Evolutionary conservation across 2,113 vertebrate species (phyloP), one percentile per base, ranked within the genome.

Genomic region (Sinocyclocheilus grahami): DNA sequence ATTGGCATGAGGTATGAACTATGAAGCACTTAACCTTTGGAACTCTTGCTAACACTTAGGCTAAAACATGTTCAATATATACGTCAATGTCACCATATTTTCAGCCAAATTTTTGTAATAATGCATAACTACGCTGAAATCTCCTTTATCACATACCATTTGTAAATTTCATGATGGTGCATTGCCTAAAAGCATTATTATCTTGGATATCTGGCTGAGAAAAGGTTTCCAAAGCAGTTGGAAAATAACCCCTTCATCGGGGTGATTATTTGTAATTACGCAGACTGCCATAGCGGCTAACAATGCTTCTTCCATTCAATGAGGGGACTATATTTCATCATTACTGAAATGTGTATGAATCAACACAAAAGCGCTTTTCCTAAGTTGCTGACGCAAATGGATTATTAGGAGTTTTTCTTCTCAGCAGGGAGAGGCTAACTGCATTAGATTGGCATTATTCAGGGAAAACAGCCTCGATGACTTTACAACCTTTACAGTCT

Each of bases 331-430:
- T 84, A 24, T 46, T 79, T 77, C 58, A 62, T 65, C 88, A 81
- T 89, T 76, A 62, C 77, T 24, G 20, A 72, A 71, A 77, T 82
- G 85, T 79, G 60, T 83, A 18, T 86, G 85, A 89, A 86, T 85
- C 85, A 86, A 77, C 69, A 78, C 13, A 51, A 80, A 83, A 77
- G 85, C 82, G 39, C 20, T 69, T 69, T 83, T 81, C 69, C 62
- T 62, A 88, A 84, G 81, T 53, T 78, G 78, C 86, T 91, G 90
- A 91, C 88, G 90, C 87, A 88, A 87, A 83, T 67, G 84, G 58
- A 87, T 86, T 87, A 83, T 85, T 86, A 83, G 85, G 81, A 65
- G 75, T 88, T 80, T 79, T 77, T 78, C 75, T 85, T 62, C 84
- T 78, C 74, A 33, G 72, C 63, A 6, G 62, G 24, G 58, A 76